Conservation (phyloP, 2,888 invertebrate species). For the Drosophila neotestacea region DNA sequence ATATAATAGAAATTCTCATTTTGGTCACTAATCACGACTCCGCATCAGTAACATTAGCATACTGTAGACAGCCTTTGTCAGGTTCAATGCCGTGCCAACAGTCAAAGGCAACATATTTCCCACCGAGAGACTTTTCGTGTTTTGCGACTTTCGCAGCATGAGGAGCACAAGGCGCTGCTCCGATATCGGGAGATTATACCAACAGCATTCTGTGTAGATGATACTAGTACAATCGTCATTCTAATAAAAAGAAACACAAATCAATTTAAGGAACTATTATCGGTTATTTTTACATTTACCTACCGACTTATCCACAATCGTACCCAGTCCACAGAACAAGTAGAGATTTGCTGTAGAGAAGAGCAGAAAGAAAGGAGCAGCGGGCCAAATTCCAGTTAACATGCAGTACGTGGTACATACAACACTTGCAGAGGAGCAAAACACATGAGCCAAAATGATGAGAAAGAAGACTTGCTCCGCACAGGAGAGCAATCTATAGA, state of each 20-base stretch:
- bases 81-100: conserved; percentile 57
- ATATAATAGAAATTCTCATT: too few species aligned
- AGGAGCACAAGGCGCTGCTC: conserved; percentile 60
- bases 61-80: conserved; percentile 51
- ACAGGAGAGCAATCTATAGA: conserved; percentile 27
- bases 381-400: conserved; percentile 54
- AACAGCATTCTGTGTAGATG: conserved; percentile 62
- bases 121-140: conserved; percentile 41
- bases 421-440: conserved; percentile 33
- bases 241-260: conserved; percentile 24
- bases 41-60: conserved; percentile 47
- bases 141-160: conserved; percentile 66
- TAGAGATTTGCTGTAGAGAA: conserved; percentile 48
- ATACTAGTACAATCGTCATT: conserved; percentile 53
- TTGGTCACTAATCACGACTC: conserved; percentile 6
- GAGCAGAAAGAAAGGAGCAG: conserved; percentile 44
- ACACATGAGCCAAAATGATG: conserved; percentile 45
- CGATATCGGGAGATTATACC: conserved; percentile 59
- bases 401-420: conserved; percentile 51
- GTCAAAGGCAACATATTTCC: conserved; percentile 61
- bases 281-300: neutral
- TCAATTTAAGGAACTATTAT: neutral
- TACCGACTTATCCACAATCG: conserved; percentile 58
- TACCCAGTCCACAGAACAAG: conserved; percentile 60
- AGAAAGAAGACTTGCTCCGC: conserved; percentile 32